A percentile compares a stretch with the other conserved stretches of the same genome.
Conservation (phyloP, 2,888 invertebrate species). For the Tinea pellionella region DNA sequence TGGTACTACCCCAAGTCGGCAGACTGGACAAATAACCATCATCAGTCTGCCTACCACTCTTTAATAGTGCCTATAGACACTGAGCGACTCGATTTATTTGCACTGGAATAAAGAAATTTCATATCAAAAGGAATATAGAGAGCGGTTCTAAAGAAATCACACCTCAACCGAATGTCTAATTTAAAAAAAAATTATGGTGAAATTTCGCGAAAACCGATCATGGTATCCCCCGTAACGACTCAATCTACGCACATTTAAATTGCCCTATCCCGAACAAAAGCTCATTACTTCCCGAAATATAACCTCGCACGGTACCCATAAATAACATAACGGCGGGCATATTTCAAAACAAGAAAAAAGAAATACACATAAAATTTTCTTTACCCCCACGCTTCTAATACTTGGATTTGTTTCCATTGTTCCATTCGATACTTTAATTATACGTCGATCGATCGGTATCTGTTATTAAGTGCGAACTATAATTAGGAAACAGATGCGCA, state of each 20-base stretch:
- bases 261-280: slow-evolving; percentile 66
- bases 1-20: no score
- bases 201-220: slow-evolving; percentile 20
- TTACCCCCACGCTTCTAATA: slow-evolving; percentile 61
- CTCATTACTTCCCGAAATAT: slow-evolving; percentile 68
- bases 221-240: slow-evolving; percentile 52
- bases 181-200: background rate
- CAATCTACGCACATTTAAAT: slow-evolving; percentile 67
- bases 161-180: background rate
- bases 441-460: no score
- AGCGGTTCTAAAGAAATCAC: no score
- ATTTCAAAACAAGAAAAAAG: slow-evolving; percentile 67
- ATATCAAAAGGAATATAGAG: no score
- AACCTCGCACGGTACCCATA: slow-evolving; percentile 66
- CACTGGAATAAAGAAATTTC: background rate
- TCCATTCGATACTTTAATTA: background rate
- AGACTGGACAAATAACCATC: no score
- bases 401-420: slow-evolving; percentile 39
- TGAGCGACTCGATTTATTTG: no score
- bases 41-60: no score
- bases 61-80: no score
- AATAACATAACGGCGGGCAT: slow-evolving; percentile 67
- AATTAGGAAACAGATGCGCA: no score
- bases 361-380: slow-evolving; percentile 65
- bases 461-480: no score